Percentiles rank a stretch among this genome's conserved stretches.
These are phyloP conservation scores for Bagarius yarrelli DNA, from an alignment of 2,113 vertebrate genomes.

Conservation along the genomic window DNA sequence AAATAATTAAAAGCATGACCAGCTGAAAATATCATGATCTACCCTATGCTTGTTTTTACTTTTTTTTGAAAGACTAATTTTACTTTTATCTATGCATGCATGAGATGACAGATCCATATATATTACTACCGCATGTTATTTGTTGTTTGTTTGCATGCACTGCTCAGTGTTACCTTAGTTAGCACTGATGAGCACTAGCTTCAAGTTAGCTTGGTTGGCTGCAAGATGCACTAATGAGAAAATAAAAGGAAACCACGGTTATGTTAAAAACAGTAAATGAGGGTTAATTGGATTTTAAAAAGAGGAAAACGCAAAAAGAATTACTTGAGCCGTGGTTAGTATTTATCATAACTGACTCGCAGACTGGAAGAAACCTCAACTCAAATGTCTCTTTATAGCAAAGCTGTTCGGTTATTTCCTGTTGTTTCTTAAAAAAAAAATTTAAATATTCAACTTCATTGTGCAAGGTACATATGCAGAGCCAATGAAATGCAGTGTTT, in stretches of 20 bases:
- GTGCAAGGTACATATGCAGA: too few relatives aligned
- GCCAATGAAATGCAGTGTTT: too few relatives aligned
- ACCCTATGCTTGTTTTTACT: background rate
- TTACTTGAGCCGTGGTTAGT: too few relatives aligned
- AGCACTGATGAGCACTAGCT: background rate
- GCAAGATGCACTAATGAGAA: background rate
- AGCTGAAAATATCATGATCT: too few relatives aligned
- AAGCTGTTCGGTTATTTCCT: background rate
- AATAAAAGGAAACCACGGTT: background rate
- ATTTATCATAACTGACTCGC: background rate
- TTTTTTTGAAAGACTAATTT: background rate
- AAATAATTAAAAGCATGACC: too few relatives aligned
- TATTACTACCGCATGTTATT: background rate
- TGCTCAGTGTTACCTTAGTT: background rate
- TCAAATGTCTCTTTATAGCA: background rate
- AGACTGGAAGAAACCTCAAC: background rate
- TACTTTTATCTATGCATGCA: background rate
- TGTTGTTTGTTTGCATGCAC: background rate
- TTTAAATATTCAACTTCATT: too few relatives aligned
- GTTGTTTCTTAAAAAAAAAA: background rate
- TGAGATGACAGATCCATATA: background rate
- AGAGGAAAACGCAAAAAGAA: too few relatives aligned
- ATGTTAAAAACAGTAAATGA: background rate
- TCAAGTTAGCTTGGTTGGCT: background rate
- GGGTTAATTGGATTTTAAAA: background rate